phyloP scores from a whole-genome alignment of 1,140 invertebrate species.

The Diorhabda sublineata region DNA sequence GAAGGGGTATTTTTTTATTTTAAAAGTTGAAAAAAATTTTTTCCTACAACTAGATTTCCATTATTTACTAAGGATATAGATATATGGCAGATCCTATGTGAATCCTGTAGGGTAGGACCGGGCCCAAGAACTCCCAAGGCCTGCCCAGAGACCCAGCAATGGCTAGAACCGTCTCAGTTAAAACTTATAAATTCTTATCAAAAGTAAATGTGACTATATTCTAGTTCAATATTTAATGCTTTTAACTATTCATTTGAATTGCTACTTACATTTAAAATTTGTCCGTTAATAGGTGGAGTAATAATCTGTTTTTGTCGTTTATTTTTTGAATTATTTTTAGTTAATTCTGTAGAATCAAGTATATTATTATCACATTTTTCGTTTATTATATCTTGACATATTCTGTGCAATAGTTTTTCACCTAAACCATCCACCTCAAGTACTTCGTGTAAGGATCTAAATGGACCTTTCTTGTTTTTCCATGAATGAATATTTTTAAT shows the following conservation, averaged over 20 bases:
- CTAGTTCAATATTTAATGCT: not conserved
- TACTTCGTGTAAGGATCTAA: constrained; percentile 27
- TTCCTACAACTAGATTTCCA: too few species aligned
- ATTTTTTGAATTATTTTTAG: constrained; percentile 1
- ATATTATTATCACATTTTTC: constrained; percentile 1
- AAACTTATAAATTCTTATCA: not conserved
- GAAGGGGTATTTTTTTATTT: not conserved
- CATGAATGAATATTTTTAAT: constrained; percentile 29
- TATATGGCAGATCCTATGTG: too few species aligned
- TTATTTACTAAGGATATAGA: too few species aligned
- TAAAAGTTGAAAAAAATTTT: not conserved
- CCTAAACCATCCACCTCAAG: constrained; percentile 32
- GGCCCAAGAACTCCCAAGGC: too few species aligned
- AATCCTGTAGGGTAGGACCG: too few species aligned
- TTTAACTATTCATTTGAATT: not conserved
- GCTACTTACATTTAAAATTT: constrained; percentile 9
- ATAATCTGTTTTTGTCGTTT: constrained; percentile 20
- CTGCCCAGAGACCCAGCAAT: too few species aligned
- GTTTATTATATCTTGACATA: constrained; percentile 26
- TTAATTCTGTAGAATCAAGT: constrained; percentile 5
- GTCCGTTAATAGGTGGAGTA: constrained; percentile 13
- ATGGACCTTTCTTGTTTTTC: constrained; percentile 30
- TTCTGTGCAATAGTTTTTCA: constrained; percentile 26
- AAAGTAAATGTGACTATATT: not conserved
- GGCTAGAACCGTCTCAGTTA: too few species aligned